A percentile compares a stretch with the other conserved stretches of the same genome.
These are phyloP conservation scores for Drosophila tsacasi DNA, from an alignment of 1,140 invertebrate genomes.

Conservation along the genomic window DNA sequence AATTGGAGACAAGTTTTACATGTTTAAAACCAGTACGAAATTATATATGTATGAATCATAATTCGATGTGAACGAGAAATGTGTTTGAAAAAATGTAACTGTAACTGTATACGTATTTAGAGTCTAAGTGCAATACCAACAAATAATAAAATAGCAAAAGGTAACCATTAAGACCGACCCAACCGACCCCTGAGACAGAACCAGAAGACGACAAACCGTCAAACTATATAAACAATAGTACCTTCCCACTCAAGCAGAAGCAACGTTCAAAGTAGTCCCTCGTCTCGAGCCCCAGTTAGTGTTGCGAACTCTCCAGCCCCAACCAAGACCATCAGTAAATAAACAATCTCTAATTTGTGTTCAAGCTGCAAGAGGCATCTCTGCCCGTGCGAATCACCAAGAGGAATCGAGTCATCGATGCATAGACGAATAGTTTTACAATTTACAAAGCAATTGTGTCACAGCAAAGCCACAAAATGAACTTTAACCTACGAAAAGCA, in stretches of 20 bases:
- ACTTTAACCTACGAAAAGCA: constrained; percentile 44
- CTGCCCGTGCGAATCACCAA: constrained; percentile 27
- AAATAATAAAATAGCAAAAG: constrained; percentile 53
- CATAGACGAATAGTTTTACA: constrained; percentile 43
- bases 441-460: constrained; percentile 31
- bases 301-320: constrained; percentile 29
- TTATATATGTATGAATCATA: constrained; percentile 40
- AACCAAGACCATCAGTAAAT: constrained; percentile 28
- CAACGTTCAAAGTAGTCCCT: constrained; percentile 30
- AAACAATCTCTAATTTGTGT: constrained; percentile 68
- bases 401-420: constrained; percentile 17
- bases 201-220: constrained; percentile 31
- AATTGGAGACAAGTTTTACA: constrained; percentile 47
- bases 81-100: constrained; percentile 68
- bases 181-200: background rate
- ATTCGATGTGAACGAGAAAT: constrained; percentile 54
- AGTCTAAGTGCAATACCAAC: constrained; percentile 77
- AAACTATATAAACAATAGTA: constrained; percentile 72
- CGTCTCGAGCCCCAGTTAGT: constrained; percentile 18
- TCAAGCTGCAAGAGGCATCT: constrained; percentile 42
- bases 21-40: constrained; percentile 30
- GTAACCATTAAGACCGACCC: constrained; percentile 53
- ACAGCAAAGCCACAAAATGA: constrained; percentile 32
- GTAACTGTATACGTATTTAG: constrained; percentile 81
- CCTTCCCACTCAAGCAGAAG: constrained; percentile 64